Evolutionary conservation across 2,797 vertebrate species (phyloP).

Genomic region (Poecilia velifera): DNA sequence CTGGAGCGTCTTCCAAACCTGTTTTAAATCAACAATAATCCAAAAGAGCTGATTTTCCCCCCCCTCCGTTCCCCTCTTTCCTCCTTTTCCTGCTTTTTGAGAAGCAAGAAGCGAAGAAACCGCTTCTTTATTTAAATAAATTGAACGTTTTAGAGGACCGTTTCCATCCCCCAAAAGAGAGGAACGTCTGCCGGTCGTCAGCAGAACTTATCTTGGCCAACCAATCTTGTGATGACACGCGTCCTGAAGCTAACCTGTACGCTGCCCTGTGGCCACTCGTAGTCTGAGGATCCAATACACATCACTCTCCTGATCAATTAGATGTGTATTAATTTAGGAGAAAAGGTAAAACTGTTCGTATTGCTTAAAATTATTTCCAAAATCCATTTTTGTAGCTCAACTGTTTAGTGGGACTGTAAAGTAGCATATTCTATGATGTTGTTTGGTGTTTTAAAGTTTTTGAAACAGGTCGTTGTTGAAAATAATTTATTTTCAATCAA

Average conservation of each 20-base stretch:
- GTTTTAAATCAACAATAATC: conserved; percentile 85
- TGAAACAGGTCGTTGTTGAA: too few relatives aligned
- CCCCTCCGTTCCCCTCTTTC: conserved; percentile 21
- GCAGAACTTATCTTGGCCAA: conserved; percentile 20
- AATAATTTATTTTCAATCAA: too few relatives aligned
- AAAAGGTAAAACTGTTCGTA: background rate
- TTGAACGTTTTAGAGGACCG: conserved; percentile 2
- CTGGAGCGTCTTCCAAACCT: conserved; percentile 82
- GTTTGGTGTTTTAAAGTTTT: background rate
- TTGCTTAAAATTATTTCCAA: conserved; percentile 8
- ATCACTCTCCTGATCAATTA: background rate
- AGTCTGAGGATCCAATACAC: conserved; percentile 11
- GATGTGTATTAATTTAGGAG: background rate
- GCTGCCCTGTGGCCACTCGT: conserved; percentile 26
- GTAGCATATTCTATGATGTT: too few relatives aligned
- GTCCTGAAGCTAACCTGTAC: conserved; percentile 38
- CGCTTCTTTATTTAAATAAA: conserved; percentile 34
- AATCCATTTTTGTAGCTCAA: conserved; percentile 3
- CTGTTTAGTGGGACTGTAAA: background rate
- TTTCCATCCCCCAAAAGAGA: background rate
- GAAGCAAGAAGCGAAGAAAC: conserved; percentile 59
- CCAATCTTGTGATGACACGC: conserved; percentile 39
- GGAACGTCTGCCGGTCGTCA: background rate
- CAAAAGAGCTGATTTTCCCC: conserved; percentile 29
- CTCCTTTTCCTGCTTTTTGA: background rate